Base-by-base conservation (phyloP, 2,797 vertebrate genomes). In the Sphenopsis melanotis region DNA sequence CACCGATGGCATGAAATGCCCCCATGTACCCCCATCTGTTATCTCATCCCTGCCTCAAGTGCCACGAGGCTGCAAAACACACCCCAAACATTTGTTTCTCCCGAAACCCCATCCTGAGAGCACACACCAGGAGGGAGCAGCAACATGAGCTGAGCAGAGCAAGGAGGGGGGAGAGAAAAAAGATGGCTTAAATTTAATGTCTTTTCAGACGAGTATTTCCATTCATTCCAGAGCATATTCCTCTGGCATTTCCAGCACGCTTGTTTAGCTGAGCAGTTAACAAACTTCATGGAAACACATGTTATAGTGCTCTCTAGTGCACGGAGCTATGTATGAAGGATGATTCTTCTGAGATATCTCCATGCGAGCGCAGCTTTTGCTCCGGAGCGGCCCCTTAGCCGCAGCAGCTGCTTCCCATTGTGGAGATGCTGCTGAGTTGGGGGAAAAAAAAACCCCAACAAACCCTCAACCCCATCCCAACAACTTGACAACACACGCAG, bases 351-450 rank as follows among this genome's bases (percentile, higher is more conserved):
- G 75, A 91, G 87, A 92, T 46, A 83, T 13, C 59, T 76, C 30
- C 3, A 76, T 65, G 60, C 20, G 57, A 37, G 89, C 0, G 3
- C 77, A 50, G n/a, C 53, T 95, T 59, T 94, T 47, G 81, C 95
- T 96, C 83, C 2, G 3, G 81, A 94, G 90, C 77, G n/a, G 80
- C 89, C 77, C 12, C 27, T 63, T 68, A 52, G 80, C 69, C 50
- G 2, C 81, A 93, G 71, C 93, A 79, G 80, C 89, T 95, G 89
- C 80, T 94, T 95, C 87, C 94, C 87, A 75, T 87, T 95, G 82
- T 72, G 27, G 64, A 91, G 88, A 63, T 18, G 53, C 47, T 77
- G 23, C 59, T 63, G 37, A 6, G 83, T 16, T 3, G 12, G 6
- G 59, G 30, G 5, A 1, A 1, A 11, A 41, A 39, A 75, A 49